A percentile compares a stretch with the other conserved stretches of the same genome.
Conservation (phyloP, 2,113 vertebrate genomes). For the Prionailurus bengalensis region DNA sequence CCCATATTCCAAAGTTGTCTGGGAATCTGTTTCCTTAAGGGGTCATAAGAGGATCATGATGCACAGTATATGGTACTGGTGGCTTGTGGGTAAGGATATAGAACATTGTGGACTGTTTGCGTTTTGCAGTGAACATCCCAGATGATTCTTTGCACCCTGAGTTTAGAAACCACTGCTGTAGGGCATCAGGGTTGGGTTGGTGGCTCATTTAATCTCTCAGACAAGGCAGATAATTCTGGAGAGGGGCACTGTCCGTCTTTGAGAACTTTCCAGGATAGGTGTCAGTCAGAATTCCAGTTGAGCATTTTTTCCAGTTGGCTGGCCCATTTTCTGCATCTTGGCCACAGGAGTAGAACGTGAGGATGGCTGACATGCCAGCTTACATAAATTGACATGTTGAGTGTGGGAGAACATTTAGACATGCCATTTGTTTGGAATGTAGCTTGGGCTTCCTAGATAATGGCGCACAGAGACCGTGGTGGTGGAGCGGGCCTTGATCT, state of each 20-base stretch:
- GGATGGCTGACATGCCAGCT: not conserved
- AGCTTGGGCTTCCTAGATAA: not conserved
- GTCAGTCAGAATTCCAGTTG: not conserved
- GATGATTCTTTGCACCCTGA: not conserved
- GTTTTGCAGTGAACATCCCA: not conserved
- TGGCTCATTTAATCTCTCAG: not conserved
- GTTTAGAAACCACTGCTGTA: not conserved
- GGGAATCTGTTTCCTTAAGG: not conserved
- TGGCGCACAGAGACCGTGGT: accelerated
- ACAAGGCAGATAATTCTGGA: not conserved
- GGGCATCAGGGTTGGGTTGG: not conserved
- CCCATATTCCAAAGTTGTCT: not conserved
- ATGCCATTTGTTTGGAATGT: not conserved
- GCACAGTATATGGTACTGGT: accelerated
- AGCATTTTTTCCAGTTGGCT: not conserved
- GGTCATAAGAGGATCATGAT: not conserved
- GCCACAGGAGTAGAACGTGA: not conserved
- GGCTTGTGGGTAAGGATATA: accelerated
- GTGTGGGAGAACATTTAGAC: not conserved
- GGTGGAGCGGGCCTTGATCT: not conserved
- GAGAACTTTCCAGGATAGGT: not conserved
- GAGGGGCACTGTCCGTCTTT: not conserved
- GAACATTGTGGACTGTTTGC: not conserved
- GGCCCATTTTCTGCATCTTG: not conserved
- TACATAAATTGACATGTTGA: too few relatives aligned